phyloP scores from a whole-genome alignment of 2,888 invertebrate genomes.

The Horisme vitalbata region DNA sequence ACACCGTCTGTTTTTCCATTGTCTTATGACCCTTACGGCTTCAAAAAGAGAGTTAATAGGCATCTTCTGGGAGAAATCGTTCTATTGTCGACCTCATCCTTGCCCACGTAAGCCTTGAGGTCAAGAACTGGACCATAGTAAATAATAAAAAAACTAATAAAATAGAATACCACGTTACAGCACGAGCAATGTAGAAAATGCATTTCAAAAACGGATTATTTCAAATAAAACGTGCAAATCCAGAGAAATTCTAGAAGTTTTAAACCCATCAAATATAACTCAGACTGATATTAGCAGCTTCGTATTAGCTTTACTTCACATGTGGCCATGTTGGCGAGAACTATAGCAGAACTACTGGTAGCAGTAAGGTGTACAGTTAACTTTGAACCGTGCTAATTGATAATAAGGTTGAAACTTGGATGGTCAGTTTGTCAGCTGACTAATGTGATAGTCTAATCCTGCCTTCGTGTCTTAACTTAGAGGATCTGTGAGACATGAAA shows the following conservation, averaged over 20 bases:
- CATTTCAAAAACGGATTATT: neutral
- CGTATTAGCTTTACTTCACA: constrained; percentile 2
- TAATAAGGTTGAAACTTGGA: constrained; percentile 8
- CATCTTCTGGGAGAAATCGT: too few relatives aligned
- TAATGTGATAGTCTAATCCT: constrained; percentile 13
- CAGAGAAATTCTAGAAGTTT: neutral
- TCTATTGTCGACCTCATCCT: too few relatives aligned
- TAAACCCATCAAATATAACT: constrained; percentile 8
- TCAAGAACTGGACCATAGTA: too few relatives aligned
- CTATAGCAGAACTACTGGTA: neutral
- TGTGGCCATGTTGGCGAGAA: neutral
- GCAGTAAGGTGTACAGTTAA: neutral
- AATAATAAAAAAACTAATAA: too few relatives aligned
- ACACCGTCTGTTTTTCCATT: too few relatives aligned
- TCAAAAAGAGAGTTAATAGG: too few relatives aligned
- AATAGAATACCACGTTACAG: too few relatives aligned
- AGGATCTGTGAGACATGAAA: too few relatives aligned
- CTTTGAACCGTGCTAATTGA: constrained; percentile 2
- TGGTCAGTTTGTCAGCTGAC: constrained; percentile 2
- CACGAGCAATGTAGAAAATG: neutral
- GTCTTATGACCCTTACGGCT: too few relatives aligned
- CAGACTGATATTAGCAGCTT: constrained; percentile 8
- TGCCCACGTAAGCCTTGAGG: too few relatives aligned
- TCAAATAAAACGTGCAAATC: neutral
- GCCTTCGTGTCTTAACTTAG: neutral